phyloP scores from a whole-genome alignment of 2,888 invertebrate species.

The Chymomyza procnemis region DNA sequence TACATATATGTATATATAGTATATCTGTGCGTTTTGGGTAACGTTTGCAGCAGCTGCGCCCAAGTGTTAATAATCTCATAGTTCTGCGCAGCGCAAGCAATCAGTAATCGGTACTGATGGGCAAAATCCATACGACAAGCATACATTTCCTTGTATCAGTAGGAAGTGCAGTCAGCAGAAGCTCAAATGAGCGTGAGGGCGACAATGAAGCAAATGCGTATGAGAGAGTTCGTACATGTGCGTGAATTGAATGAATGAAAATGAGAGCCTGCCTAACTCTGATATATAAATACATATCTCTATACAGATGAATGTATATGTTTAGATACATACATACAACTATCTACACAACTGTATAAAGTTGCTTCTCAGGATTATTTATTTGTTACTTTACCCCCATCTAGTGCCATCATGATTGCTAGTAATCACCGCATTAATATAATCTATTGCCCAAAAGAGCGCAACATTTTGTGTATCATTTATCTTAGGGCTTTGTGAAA shows the following conservation, averaged over 20 bases:
- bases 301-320: no score
- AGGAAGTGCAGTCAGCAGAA: no score
- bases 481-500: conserved; percentile 25
- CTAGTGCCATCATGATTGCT: conserved; percentile 2
- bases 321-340: conserved; percentile 19
- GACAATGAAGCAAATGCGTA: no score
- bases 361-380: conserved; percentile 41
- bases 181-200: no score
- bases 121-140: no score
- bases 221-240: no score
- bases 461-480: conserved; percentile 38
- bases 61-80: conserved; percentile 76
- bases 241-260: no score
- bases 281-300: conserved; percentile 43
- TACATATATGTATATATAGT: conserved; percentile 19
- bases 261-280: no score
- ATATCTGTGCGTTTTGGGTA: conserved; percentile 20
- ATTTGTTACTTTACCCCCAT: conserved; percentile 46
- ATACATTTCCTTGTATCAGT: no score
- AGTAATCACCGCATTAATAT: conserved; percentile 63
- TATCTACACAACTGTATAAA: neutral
- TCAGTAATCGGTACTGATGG: no score
- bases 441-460: conserved; percentile 57
- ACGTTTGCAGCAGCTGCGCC: conserved; percentile 66
- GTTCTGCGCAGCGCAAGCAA: conserved; percentile 53